Percentiles rank a stretch among this genome's conserved stretches.
These are phyloP conservation scores for Odontophorus gujanensis DNA, from an alignment of 2,113 vertebrate species.

Conservation along the genomic window DNA sequence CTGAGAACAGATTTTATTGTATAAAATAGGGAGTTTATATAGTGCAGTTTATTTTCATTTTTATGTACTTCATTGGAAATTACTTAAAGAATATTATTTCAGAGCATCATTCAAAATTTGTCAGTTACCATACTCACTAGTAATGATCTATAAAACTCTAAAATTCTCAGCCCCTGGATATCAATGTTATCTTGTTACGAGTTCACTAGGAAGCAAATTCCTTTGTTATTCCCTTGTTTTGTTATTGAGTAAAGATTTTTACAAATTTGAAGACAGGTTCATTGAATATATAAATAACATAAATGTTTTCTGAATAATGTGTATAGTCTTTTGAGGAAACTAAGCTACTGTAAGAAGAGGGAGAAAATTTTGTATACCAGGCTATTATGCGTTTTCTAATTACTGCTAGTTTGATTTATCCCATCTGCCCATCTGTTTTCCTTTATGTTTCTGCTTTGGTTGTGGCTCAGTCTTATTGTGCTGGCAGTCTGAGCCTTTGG, in stretches of 20 bases:
- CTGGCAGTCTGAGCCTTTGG: neutral
- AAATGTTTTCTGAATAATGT: neutral
- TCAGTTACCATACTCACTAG: neutral
- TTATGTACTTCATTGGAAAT: neutral
- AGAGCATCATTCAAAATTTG: neutral
- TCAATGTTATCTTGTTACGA: neutral
- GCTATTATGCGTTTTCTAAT: neutral
- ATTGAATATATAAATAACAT: neutral
- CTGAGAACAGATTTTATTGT: neutral
- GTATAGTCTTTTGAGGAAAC: neutral
- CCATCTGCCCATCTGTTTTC: neutral
- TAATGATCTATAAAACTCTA: neutral
- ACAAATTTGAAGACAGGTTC: neutral
- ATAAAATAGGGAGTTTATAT: neutral
- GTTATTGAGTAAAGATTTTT: neutral
- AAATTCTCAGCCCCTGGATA: neutral
- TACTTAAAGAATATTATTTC: neutral
- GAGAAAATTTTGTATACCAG: neutral
- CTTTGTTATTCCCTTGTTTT: neutral
- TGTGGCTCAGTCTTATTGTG: neutral
- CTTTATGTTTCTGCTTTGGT: neutral
- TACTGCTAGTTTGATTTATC: neutral
- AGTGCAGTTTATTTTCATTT: neutral
- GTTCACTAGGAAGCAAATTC: neutral
- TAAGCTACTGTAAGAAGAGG: neutral